These are phyloP conservation scores for Drosophila tani DNA, from an alignment of 1,140 invertebrate genomes.

Conservation along the genomic window DNA sequence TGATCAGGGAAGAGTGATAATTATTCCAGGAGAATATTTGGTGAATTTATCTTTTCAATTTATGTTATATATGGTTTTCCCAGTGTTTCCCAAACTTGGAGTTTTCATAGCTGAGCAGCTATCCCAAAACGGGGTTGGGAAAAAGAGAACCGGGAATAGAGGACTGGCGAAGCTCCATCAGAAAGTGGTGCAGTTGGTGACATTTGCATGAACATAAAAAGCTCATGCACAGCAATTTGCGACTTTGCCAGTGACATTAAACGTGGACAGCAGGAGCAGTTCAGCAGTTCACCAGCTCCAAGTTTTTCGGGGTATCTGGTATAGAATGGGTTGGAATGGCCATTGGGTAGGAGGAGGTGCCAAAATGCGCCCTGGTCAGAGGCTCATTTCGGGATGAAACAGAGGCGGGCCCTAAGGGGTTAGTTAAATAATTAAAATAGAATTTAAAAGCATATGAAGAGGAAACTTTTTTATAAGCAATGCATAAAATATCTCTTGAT, in stretches of 20 bases:
- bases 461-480: neutral
- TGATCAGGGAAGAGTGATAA: neutral
- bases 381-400: constrained; percentile 14
- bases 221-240: constrained; percentile 83
- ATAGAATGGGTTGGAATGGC: neutral
- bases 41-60: neutral
- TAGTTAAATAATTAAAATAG: neutral
- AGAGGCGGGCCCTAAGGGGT: constrained; percentile 7
- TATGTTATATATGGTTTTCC: neutral
- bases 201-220: constrained; percentile 84
- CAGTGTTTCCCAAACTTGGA: constrained; percentile 40
- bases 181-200: constrained; percentile 73
- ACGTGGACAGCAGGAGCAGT: constrained; percentile 67
- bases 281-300: constrained; percentile 38
- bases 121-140: constrained; percentile 12
- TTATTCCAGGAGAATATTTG: neutral
- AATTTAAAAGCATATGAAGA: neutral
- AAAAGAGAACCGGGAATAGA: neutral
- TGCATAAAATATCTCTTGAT: too few relatives aligned
- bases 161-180: constrained; percentile 58
- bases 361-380: constrained; percentile 12
- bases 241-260: constrained; percentile 83
- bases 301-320: constrained; percentile 23
- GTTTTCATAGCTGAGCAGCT: constrained; percentile 35
- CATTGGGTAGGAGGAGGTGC: neutral